phyloP scores from a whole-genome alignment of 1,140 invertebrate species.

The Asobara japonica region DNA sequence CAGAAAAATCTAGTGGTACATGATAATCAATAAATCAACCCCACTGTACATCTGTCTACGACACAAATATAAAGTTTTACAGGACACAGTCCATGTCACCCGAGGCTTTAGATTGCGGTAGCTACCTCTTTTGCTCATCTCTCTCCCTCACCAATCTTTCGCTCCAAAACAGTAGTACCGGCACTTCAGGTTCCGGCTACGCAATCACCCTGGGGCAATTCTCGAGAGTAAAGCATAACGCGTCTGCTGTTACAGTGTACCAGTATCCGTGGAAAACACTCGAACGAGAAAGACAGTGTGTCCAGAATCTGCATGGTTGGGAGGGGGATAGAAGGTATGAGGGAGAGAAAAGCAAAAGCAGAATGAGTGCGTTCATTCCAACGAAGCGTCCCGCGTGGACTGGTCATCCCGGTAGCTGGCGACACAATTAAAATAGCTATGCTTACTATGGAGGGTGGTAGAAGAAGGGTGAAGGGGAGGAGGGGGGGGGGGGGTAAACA shows the following conservation, averaged over 20 bases:
- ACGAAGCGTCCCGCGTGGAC: conserved; percentile 22
- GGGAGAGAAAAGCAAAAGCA: background rate
- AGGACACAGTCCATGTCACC: conserved; percentile 12
- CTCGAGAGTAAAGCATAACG: conserved; percentile 51
- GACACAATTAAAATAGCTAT: conserved; percentile 64
- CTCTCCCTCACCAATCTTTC: conserved; percentile 16
- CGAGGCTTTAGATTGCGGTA: conserved; percentile 10
- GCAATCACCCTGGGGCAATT: conserved; percentile 50
- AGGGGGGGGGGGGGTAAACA: background rate
- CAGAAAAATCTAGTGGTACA: background rate
- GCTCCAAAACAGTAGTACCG: conserved; percentile 26
- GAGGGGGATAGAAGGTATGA: background rate
- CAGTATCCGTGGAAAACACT: conserved; percentile 11
- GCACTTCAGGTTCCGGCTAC: conserved; percentile 32
- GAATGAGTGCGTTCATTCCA: conserved; percentile 28
- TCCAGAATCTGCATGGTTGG: background rate
- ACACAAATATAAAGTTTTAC: conserved; percentile 16
- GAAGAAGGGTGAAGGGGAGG: conserved; percentile 11
- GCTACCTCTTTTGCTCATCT: conserved; percentile 22
- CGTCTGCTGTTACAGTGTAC: conserved; percentile 41
- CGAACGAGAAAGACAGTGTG: conserved; percentile 4
- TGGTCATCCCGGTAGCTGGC: conserved; percentile 36
- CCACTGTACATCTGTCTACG: background rate
- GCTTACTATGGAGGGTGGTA: conserved; percentile 46
- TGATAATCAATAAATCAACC: conserved; percentile 4